These are phyloP conservation scores for Tylochromis polylepis DNA, from an alignment of 2,113 vertebrate species.

Conservation along the genomic window DNA sequence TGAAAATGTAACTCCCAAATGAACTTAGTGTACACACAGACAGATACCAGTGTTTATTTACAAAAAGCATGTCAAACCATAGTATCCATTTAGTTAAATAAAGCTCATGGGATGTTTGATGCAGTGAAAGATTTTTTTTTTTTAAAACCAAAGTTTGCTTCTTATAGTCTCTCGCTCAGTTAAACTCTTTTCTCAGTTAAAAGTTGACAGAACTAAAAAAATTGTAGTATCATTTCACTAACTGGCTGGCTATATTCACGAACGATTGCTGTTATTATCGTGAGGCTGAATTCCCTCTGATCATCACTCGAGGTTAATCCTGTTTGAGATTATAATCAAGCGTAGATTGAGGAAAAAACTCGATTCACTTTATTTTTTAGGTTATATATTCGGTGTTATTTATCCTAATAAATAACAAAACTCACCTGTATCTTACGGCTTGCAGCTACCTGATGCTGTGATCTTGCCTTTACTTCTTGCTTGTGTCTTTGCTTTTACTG, in stretches of 20 bases:
- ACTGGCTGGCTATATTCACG: neutral
- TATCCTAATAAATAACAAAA: neutral
- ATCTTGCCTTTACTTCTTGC: neutral
- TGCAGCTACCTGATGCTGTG: neutral
- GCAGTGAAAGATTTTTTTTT: neutral
- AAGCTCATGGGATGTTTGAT: neutral
- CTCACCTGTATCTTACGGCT: neutral
- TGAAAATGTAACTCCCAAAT: too few relatives aligned
- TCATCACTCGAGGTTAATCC: neutral
- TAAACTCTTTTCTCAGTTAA: neutral
- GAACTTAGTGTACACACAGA: too few relatives aligned
- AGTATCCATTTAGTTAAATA: neutral
- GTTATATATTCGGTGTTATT: neutral
- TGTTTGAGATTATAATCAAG: neutral
- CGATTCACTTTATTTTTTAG: neutral
- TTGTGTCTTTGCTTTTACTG: neutral
- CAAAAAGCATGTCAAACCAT: neutral
- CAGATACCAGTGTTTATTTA: neutral
- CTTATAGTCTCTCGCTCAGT: neutral
- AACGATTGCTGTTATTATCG: neutral
- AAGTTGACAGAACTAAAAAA: accelerated
- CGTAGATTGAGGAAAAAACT: neutral
- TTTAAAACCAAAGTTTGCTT: neutral
- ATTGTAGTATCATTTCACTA: too few relatives aligned
- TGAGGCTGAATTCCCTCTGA: neutral